Percentiles rank a stretch among this genome's conserved stretches.
Conservation (phyloP, 2,888 invertebrate species). For the Ellobium chinense region DNA sequence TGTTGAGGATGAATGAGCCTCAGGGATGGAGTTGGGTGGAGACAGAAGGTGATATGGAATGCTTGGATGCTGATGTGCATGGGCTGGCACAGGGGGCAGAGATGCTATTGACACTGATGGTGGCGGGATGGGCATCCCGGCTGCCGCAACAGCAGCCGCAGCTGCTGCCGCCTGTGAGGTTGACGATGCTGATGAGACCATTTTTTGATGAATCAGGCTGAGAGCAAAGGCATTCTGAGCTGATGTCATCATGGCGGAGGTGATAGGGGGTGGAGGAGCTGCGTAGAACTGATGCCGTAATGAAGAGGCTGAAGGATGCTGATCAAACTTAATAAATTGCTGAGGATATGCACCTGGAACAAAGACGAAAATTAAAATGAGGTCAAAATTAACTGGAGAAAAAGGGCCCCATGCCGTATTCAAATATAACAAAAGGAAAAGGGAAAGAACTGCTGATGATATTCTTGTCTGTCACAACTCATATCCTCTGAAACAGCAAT, state of each 20-base stretch:
- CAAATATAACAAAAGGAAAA: too few species aligned
- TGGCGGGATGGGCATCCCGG: conserved; percentile 58
- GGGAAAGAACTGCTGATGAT: too few species aligned
- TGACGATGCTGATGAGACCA: conserved; percentile 30
- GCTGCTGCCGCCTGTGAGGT: background rate
- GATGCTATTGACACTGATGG: conserved; percentile 66
- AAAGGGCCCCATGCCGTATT: too few species aligned
- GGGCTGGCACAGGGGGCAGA: conserved; percentile 53
- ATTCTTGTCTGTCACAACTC: too few species aligned
- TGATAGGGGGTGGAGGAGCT: conserved; percentile 40
- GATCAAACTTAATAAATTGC: conserved; percentile 61
- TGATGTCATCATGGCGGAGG: conserved; percentile 41
- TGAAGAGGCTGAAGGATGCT: conserved; percentile 51
- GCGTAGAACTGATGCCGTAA: conserved; percentile 32
- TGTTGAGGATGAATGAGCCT: conserved; percentile 4
- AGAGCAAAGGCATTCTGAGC: conserved; percentile 43
- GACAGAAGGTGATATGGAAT: conserved; percentile 51
- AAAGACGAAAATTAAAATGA: conserved; percentile 9
- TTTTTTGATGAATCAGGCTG: conserved; percentile 20
- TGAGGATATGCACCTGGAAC: conserved; percentile 52
- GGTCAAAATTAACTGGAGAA: too few species aligned
- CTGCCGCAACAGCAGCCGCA: background rate
- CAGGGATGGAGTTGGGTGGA: conserved; percentile 42
- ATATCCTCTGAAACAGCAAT: too few species aligned
- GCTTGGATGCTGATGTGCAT: conserved; percentile 36